Evolutionary conservation across 2,797 vertebrate genomes (phyloP).

Genomic region (Peromyscus melanophrys): DNA sequence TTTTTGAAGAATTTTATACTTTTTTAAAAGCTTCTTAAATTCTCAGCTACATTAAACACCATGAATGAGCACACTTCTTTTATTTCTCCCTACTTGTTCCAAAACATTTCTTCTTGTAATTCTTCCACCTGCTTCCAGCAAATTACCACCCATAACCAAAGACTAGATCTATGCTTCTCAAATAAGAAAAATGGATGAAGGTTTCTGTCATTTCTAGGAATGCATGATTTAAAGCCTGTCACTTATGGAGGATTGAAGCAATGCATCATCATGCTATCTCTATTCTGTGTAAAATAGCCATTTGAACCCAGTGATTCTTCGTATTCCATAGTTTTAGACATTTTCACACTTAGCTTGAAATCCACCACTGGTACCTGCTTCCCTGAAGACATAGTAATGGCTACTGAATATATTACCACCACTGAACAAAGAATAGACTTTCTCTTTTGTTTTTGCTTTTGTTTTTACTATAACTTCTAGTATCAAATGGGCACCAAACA

Average conservation of each 20-base stretch:
- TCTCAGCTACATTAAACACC: neutral
- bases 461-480: neutral
- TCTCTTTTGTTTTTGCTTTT: neutral
- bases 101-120: neutral
- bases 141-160: neutral
- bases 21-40: neutral
- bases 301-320: neutral
- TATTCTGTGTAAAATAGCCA: neutral
- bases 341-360: neutral
- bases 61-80: neutral
- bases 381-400: neutral
- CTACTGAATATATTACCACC: neutral
- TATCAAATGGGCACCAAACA: neutral
- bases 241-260: constrained; percentile 36
- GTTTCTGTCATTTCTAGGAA: constrained; percentile 36
- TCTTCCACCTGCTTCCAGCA: neutral
- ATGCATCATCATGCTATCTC: constrained; percentile 4
- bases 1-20: constrained; percentile 21
- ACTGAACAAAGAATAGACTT: neutral
- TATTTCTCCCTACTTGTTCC: neutral
- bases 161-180: neutral
- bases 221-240: constrained; percentile 28
- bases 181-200: neutral
- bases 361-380: neutral
- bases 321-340: neutral